Evolutionary conservation across 2,113 vertebrate species (phyloP).

Genomic region (Cranoglanis bouderius): DNA sequence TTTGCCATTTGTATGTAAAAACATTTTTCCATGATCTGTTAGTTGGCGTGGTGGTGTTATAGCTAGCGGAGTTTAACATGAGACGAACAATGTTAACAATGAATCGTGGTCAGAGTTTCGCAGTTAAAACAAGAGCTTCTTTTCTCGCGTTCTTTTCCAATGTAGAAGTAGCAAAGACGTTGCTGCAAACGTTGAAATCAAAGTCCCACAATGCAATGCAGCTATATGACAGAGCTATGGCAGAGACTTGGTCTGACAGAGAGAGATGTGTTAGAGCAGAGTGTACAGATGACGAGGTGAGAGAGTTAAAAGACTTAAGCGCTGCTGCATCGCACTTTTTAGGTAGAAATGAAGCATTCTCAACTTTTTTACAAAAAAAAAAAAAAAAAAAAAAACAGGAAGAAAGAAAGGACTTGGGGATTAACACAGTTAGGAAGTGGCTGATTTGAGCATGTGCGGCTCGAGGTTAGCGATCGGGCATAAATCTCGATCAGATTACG

Average conservation of each 20-base stretch:
- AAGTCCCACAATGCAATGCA: background rate
- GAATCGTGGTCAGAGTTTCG: background rate
- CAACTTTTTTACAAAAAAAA: background rate
- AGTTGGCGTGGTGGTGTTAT: no score
- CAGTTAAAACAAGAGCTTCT: background rate
- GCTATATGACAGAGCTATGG: background rate
- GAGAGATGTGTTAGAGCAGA: no score
- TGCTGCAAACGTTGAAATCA: background rate
- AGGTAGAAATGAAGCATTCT: background rate
- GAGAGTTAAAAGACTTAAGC: background rate
- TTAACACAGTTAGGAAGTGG: background rate
- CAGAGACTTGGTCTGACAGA: no score
- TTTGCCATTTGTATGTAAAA: background rate
- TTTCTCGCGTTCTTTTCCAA: background rate
- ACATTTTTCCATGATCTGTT: background rate
- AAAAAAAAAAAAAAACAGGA: background rate
- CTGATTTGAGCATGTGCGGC: constrained; percentile 30
- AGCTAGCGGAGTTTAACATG: no score
- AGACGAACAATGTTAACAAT: background rate
- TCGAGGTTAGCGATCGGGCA: constrained; percentile 39
- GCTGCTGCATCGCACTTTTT: no score
- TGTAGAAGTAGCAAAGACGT: background rate
- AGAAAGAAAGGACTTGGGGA: background rate
- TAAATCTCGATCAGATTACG: constrained; percentile 48
- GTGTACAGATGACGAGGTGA: background rate